These are phyloP conservation scores for Galerucella calmariensis DNA, from an alignment of 2,888 invertebrate species.

Conservation along the genomic window DNA sequence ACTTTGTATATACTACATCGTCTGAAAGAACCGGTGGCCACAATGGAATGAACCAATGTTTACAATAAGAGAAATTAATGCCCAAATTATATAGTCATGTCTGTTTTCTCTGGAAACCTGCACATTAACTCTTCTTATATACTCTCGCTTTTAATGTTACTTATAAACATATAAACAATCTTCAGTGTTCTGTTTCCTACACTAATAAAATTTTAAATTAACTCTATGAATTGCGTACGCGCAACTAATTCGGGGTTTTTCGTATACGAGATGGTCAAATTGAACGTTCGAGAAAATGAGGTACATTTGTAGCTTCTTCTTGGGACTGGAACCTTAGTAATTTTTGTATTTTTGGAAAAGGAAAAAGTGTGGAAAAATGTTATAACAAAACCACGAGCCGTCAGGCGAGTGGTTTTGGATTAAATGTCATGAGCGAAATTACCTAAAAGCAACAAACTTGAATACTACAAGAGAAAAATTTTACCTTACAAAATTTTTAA, in stretches of 20 bases:
- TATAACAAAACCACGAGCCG: too few species aligned
- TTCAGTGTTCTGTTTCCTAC: constrained; percentile 49
- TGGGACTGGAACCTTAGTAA: too few species aligned
- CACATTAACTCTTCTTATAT: constrained; percentile 52
- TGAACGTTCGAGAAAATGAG: too few species aligned
- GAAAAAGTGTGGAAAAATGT: too few species aligned
- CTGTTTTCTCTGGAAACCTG: constrained; percentile 56
- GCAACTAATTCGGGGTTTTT: not conserved
- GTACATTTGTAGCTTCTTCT: too few species aligned
- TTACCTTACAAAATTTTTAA: too few species aligned
- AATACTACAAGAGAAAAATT: too few species aligned
- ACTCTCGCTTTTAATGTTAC: constrained; percentile 55
- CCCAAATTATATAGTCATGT: constrained; percentile 44
- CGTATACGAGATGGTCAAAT: not conserved
- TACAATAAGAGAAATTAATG: constrained; percentile 44
- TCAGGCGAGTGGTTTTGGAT: too few species aligned
- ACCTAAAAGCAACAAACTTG: too few species aligned
- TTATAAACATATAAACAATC: constrained; percentile 57
- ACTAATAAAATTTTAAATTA: constrained; percentile 48
- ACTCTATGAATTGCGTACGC: constrained; percentile 6
- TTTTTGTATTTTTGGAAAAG: too few species aligned
- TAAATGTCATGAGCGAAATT: too few species aligned
- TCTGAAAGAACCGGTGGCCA: constrained; percentile 36
- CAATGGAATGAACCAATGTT: constrained; percentile 44
- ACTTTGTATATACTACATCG: constrained; percentile 15